Evolutionary conservation across 2,888 invertebrate genomes (phyloP), one percentile per base, ranked within the genome.

Genomic region (Scaptomyza cyrtandrae): DNA sequence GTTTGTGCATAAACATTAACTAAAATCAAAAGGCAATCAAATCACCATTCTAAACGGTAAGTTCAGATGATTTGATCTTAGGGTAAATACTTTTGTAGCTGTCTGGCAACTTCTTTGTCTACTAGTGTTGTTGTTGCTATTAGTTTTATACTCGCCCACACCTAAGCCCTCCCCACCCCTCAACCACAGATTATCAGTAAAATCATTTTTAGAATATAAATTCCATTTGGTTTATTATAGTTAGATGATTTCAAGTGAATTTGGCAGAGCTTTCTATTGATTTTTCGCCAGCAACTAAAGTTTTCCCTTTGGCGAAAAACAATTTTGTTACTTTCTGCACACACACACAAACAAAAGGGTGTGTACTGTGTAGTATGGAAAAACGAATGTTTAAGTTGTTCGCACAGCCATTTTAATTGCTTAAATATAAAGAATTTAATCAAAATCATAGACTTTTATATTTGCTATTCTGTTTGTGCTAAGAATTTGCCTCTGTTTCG

Each of bases 51-150:
- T n/a, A 50, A 70, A 56, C 68, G 82, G 82, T 86, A 81, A 63
- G 81, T 44, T 55, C 46, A 43, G 45, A 37, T n/a, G 7, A 27
- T 19, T 2, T 19, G 27, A 39, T 66, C 62, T 53, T 10, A 19
- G 39, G 46, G 48, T 29, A 43, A 16, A 39, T 31, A 19, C 29
- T 39, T 79, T 71, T 71, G 24, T 39, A 49, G 37, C 61, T 80
- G 81, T 86, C 86, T 82, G 82, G 85, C 76, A 74, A 71, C 66
- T 71, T 81, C 79, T 80, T 80, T 78, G 58, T 78, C 61, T 35
- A n/a, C n/a, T n/a, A 52, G 52, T 33, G 53, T 57, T 69, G 45
- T 53, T 56, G 37, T 31, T 48, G 27, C 33, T 48, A 31, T 33
- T 41, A 10, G 37, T 41, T 14, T 57, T 49, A 9, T 39, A 3